Percentiles rank a stretch among this genome's conserved stretches.
Evolutionary conservation across 2,888 invertebrate species (phyloP).

Genomic region (Schizaphis graminum): DNA sequence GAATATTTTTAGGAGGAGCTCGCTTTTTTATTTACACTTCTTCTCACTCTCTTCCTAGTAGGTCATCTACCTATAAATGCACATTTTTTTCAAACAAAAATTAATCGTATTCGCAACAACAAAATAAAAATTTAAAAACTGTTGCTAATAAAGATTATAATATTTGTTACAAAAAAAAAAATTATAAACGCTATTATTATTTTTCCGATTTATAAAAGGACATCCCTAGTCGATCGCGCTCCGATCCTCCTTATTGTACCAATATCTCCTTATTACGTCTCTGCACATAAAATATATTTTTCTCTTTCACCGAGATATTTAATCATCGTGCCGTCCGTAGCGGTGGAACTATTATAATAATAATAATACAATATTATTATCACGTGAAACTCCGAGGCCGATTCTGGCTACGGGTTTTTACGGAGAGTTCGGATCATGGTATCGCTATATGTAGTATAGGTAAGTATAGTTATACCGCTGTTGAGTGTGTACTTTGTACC

Average conservation of each 20-base stretch:
- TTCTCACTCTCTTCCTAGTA: not conserved
- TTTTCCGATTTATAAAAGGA: too few species aligned
- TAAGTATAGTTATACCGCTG: not conserved
- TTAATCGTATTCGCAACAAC: not conserved
- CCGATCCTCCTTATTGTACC: too few species aligned
- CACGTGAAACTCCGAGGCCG: not conserved
- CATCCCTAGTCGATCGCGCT: too few species aligned
- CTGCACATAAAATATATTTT: not conserved
- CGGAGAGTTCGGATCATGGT: not conserved
- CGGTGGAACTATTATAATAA: not conserved
- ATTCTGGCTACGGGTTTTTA: not conserved
- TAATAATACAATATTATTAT: not conserved
- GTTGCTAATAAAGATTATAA: not conserved
- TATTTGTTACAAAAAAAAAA: not conserved
- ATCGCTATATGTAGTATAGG: not conserved
- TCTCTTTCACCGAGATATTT: not conserved
- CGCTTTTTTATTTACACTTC: not conserved
- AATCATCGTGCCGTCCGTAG: not conserved
- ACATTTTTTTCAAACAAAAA: not conserved
- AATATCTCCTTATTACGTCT: not conserved
- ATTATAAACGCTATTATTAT: too few species aligned
- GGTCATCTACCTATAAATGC: not conserved
- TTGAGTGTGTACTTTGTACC: not conserved
- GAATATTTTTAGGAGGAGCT: not conserved
- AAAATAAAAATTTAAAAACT: not conserved